Evolutionary conservation across 2,113 vertebrate species (phyloP).

Genomic region (Tympanuchus pallidicinctus): DNA sequence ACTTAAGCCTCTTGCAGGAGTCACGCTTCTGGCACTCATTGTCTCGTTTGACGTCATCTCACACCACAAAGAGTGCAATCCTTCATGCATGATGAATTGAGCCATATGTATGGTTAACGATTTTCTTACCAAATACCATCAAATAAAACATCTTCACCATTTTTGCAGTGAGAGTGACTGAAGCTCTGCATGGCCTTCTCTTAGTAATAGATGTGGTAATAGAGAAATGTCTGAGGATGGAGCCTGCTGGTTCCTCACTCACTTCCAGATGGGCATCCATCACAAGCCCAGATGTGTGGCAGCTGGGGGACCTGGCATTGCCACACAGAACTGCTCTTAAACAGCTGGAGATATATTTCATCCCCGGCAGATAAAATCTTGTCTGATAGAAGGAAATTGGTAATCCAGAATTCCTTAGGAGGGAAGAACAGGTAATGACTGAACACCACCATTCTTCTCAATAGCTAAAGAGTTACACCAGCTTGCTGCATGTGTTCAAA

Average conservation of each 20-base stretch:
- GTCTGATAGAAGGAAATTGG: background rate
- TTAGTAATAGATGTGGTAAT: background rate
- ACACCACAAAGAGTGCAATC: fast-evolving
- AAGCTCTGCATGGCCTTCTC: background rate
- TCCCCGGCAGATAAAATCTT: background rate
- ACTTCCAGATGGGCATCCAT: background rate
- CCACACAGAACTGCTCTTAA: background rate
- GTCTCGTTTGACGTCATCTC: slow-evolving; percentile 34
- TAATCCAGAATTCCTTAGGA: background rate
- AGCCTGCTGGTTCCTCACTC: fast-evolving
- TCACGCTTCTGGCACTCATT: background rate
- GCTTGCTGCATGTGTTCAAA: background rate
- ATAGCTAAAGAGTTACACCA: background rate
- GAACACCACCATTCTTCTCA: background rate
- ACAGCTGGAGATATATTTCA: background rate
- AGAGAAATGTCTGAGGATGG: background rate
- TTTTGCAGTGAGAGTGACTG: background rate
- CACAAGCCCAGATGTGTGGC: background rate
- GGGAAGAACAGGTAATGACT: background rate
- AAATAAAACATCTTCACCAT: background rate
- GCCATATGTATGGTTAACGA: background rate
- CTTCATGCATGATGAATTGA: background rate
- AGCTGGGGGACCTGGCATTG: background rate
- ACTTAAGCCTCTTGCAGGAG: slow-evolving; percentile 23
- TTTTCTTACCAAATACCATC: background rate